These are phyloP conservation scores for Protophormia terraenovae DNA, from an alignment of 2,888 invertebrate species.

Conservation along the genomic window DNA sequence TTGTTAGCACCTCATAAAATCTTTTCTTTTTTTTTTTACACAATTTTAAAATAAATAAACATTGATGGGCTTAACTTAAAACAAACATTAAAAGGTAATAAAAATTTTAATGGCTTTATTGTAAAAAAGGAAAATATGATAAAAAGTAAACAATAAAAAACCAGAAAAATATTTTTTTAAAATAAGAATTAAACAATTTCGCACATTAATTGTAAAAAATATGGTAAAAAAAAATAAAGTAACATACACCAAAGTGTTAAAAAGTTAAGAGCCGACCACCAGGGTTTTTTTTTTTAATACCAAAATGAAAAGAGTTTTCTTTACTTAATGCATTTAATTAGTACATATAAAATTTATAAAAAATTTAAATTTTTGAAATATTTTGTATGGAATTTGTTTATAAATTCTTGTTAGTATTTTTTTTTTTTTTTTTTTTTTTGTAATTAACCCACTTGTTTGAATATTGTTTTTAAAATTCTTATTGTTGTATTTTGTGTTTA, in stretches of 20 bases:
- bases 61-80: constrained; percentile 6
- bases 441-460: neutral
- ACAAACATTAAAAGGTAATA: constrained; percentile 41
- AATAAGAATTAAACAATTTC: neutral
- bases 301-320: no score
- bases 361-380: no score
- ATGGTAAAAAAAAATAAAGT: neutral
- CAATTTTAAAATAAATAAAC: constrained; percentile 56
- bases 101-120: constrained; percentile 38
- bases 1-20: constrained; percentile 64
- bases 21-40: constrained; percentile 5
- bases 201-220: neutral
- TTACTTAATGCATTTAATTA: no score
- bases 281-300: no score
- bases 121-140: neutral
- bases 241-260: neutral
- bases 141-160: constrained; percentile 14
- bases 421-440: neutral
- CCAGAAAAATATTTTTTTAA: neutral
- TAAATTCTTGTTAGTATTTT: neutral
- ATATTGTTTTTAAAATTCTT: no score
- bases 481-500: neutral
- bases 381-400: neutral
- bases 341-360: no score
- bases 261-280: neutral